Evolutionary conservation across 2,888 invertebrate genomes (phyloP), one percentile per base, ranked within the genome.

Genomic region (Amiota mariae): DNA sequence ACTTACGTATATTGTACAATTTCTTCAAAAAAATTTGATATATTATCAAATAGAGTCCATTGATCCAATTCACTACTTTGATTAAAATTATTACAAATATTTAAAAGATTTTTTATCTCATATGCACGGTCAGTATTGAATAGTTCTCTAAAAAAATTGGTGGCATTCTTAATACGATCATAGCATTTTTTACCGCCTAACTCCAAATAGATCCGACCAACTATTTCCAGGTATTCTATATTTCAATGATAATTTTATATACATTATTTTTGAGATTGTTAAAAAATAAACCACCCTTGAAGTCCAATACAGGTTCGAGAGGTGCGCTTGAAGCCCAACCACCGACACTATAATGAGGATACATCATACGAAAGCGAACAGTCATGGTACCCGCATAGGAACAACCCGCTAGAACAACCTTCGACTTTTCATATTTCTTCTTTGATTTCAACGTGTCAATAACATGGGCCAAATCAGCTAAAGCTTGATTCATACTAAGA

Each of bases 351-450:
- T 93, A 85, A 75, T 93, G 92, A 0, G 93, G 93, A 84, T 93
- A 93, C 48, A 92, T 88, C 74, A 92, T 90, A 77, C 92, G 91
- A 75, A 92, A 91, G 93, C 93, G 93, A 56, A 92, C 86, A n/a
- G 91, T 93, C 92, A 93, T 92, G 74, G 92, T 93, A 0, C 91
- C 93, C 0, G 93, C 92, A 78, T 93, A 93, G 0, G 93, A 93
- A 0, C 93, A 92, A 2, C 93, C 93, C 74, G 92, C 92, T 61
- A 93, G 87, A 47, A 93, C 82, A 0, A 84, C 88, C 56, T 85
- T 88, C 1, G 90, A 88, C 61, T 90, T 78, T 71, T 79, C 77
- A 3, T 90, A 82, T 49, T 78, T 77, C 2, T 80, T 76, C 51
- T 82, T 78, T 13, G 18, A 49, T 15, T 81, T 87, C 0, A 85